Percentiles rank a stretch among this genome's conserved stretches.
Evolutionary conservation across 2,113 vertebrate genomes (phyloP).

Genomic region (Prunella fulvescens): DNA sequence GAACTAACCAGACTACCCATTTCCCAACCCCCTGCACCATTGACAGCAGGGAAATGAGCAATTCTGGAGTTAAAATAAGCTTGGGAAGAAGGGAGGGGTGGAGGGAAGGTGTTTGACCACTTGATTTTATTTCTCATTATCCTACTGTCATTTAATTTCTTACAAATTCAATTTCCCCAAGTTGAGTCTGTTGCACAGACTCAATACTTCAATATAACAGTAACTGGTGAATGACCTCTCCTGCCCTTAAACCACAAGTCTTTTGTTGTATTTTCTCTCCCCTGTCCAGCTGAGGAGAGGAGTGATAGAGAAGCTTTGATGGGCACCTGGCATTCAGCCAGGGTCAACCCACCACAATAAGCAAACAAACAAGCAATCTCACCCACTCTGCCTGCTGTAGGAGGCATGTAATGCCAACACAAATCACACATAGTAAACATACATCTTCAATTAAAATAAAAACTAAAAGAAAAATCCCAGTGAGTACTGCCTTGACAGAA

Average conservation of each 20-base stretch:
- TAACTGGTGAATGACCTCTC: background rate
- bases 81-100: background rate
- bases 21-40: rapidly evolving
- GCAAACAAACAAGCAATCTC: background rate
- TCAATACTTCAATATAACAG: background rate
- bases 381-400: background rate
- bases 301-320: background rate
- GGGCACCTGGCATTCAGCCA: background rate
- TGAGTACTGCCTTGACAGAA: background rate
- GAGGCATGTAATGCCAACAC: background rate
- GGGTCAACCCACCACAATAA: background rate
- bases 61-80: background rate
- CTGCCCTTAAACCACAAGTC: background rate
- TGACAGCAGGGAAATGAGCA: background rate
- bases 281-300: background rate
- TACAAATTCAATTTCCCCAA: background rate
- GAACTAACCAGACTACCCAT: background rate
- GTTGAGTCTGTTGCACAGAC: background rate
- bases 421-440: background rate
- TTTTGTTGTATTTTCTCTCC: background rate
- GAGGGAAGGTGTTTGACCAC: background rate
- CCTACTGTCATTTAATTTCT: background rate
- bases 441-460: background rate
- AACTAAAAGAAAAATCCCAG: background rate
- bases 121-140: background rate